Evolutionary conservation across 2,113 vertebrate genomes (phyloP), one percentile per base, ranked within the genome.

Genomic region (Amia ocellicauda): DNA sequence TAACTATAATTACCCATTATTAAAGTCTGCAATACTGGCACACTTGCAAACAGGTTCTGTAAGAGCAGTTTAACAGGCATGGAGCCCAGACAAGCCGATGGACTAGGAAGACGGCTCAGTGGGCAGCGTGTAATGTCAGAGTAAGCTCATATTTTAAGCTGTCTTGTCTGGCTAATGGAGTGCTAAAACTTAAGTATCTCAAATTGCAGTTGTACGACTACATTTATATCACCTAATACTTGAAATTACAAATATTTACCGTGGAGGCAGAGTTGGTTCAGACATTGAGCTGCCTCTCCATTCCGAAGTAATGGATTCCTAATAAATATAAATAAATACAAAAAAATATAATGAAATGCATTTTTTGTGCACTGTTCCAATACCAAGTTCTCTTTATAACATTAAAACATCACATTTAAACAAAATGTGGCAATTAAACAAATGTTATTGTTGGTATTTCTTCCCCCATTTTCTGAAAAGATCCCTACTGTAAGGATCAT

Each of bases 251-350:
- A 28, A 69, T n/a, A 71, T 1, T 87, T 67, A 95, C 94, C 92
- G 89, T 59, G 90, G 83, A 49, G 93, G 92, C 19, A 93, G 74
- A 0, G 81, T 70, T 41, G 80, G 79, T 64, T 83, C 84, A 63
- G 72, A 69, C 4, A 69, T 70, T 67, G 57, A n/a, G 16, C 68
- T 24, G 71, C 76, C 75, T 57, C 67, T 23, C 45, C 75, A 80
- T 69, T 76, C 74, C 3, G 74, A 51, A 23, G 64, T 67, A 29
- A 78, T 69, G 17, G 75, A 70, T 3, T 87, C 90, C 93, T 94
- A 75, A 19, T 7, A 80, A 80, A 27, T 62, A 57, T 80, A 60
- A 74, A 73, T 62, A 14, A 63, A n/a, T 27, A 63, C 58, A 3
- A 19, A 36, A 5, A 36, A 36, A 36, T 36, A 1, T 11, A 7